phyloP scores from a whole-genome alignment of 1,140 invertebrate species.

The Phthorimaea operculella region DNA sequence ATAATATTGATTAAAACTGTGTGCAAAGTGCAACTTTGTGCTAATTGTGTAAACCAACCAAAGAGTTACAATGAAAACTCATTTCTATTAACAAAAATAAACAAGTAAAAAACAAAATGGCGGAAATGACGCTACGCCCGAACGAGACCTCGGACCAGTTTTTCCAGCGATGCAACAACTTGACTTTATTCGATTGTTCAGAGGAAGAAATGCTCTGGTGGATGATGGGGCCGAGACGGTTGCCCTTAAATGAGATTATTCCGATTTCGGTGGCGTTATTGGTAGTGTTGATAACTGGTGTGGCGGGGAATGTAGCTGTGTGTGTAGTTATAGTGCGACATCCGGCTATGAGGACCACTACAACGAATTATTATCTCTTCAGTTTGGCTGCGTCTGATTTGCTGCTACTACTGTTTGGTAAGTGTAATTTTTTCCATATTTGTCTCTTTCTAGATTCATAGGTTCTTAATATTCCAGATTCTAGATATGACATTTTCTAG shows the following conservation, averaged over 20 bases:
- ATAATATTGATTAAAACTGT: too few relatives aligned
- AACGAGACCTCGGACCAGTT: slow-evolving; percentile 41
- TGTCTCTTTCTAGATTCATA: too few relatives aligned
- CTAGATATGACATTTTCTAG: not conserved
- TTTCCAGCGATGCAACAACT: slow-evolving; percentile 42
- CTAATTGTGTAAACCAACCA: too few relatives aligned
- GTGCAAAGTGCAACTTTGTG: too few relatives aligned
- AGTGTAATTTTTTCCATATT: too few relatives aligned
- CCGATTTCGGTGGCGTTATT: slow-evolving; percentile 81
- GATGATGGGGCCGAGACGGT: slow-evolving; percentile 60
- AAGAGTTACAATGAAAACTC: too few relatives aligned
- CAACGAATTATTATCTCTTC: slow-evolving; percentile 95
- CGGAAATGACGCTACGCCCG: slow-evolving; percentile 27
- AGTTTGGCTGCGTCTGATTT: slow-evolving; percentile 84
- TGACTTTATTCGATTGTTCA: slow-evolving; percentile 65
- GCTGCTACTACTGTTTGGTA: slow-evolving; percentile 78
- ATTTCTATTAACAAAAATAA: too few relatives aligned
- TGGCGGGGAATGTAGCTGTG: slow-evolving; percentile 88
- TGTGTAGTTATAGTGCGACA: slow-evolving; percentile 90
- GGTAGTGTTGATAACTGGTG: slow-evolving; percentile 84
- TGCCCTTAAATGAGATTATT: slow-evolving; percentile 62
- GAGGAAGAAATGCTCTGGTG: slow-evolving; percentile 63
- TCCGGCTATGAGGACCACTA: slow-evolving; percentile 79
- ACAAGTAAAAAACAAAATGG: slow-evolving; percentile 25
- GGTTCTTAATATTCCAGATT: too few relatives aligned